A percentile compares a stretch with the other conserved stretches of the same genome.
Conservation (phyloP, 2,113 vertebrate species). For the Psilopogon haemacephalus region DNA sequence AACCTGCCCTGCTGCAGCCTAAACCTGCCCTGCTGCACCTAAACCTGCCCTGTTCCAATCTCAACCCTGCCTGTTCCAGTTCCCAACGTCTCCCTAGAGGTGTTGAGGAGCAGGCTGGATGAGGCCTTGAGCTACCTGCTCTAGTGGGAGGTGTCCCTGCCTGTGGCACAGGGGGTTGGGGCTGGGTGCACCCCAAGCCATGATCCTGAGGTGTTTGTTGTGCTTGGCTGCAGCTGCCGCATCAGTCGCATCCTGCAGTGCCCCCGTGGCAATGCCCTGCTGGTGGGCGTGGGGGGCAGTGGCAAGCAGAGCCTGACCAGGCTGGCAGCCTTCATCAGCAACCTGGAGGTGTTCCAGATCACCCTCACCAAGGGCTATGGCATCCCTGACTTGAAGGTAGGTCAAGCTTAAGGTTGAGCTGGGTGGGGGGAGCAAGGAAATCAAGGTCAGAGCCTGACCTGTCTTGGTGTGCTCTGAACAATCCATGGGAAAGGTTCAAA, state of each 20-base stretch:
- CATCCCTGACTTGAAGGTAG: conserved; percentile 89
- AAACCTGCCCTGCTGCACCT: too few species aligned
- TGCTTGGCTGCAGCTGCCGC: conserved; percentile 79
- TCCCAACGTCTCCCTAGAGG: too few species aligned
- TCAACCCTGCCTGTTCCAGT: too few species aligned
- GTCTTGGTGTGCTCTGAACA: background rate
- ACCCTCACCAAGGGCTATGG: conserved; percentile 89
- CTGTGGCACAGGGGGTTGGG: too few species aligned
- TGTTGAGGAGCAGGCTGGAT: too few species aligned
- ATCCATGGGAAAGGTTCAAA: background rate
- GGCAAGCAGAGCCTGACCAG: conserved; percentile 96
- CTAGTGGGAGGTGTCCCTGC: too few species aligned
- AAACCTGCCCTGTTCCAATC: too few species aligned
- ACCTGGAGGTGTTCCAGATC: conserved; percentile 94
- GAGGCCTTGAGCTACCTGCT: too few species aligned
- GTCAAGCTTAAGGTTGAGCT: background rate
- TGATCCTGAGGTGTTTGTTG: too few species aligned
- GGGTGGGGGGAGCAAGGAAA: background rate
- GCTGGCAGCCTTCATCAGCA: conserved; percentile 93
- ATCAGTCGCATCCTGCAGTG: conserved; percentile 92
- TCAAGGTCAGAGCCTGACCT: background rate
- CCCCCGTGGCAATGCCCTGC: conserved; percentile 87
- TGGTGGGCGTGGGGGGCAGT: conserved; percentile 92
- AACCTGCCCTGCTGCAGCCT: too few species aligned
- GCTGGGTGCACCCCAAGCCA: too few species aligned